Conservation (phyloP, 2,113 vertebrate genomes). For the Barbus barbus region DNA sequence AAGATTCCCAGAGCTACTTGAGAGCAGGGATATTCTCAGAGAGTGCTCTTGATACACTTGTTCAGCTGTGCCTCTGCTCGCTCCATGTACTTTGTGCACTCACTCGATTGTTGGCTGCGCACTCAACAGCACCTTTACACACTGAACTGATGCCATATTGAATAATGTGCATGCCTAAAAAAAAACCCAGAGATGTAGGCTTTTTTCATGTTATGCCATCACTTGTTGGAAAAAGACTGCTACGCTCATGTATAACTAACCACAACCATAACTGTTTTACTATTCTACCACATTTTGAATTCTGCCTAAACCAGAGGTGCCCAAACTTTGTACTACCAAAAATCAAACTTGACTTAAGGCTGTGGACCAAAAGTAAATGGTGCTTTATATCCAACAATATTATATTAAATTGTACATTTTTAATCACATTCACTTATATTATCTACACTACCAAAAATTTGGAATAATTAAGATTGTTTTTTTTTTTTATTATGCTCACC, state of each 20-base stretch:
- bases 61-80: constrained; percentile 23
- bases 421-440: too few species aligned
- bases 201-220: neutral
- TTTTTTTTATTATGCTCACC: too few species aligned
- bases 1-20: neutral
- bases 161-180: neutral
- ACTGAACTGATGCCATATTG: neutral
- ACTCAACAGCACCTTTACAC: neutral
- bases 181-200: neutral
- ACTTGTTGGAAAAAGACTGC: neutral
- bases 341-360: neutral
- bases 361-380: neutral
- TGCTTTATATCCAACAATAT: too few species aligned
- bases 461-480: too few species aligned
- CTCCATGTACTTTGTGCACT: neutral
- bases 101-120: neutral
- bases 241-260: neutral
- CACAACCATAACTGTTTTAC: neutral
- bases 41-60: constrained; percentile 22
- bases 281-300: neutral
- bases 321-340: neutral
- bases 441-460: too few species aligned
- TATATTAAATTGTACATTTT: too few species aligned
- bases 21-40: constrained; percentile 17
- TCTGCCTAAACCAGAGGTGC: neutral